Evolutionary conservation across 2,113 vertebrate species (phyloP).

Genomic region (Falco punctatus): DNA sequence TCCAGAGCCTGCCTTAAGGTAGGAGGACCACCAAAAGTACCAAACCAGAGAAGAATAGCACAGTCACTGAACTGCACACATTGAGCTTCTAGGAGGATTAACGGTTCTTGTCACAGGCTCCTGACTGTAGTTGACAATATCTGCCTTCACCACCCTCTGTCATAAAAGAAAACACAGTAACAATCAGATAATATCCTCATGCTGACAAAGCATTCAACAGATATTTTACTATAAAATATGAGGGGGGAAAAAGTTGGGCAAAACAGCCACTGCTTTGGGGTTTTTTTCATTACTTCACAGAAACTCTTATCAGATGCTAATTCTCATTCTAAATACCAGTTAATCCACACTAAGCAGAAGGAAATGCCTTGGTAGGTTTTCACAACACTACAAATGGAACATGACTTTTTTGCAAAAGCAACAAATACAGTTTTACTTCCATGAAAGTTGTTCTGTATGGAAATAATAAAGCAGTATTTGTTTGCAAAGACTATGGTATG

Average conservation of each 20-base stretch:
- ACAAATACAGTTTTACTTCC: neutral
- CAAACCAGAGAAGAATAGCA: neutral
- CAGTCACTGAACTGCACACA: conserved; percentile 87
- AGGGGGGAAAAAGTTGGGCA: neutral
- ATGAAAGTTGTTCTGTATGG: neutral
- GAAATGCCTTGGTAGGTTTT: neutral
- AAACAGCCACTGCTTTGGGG: neutral
- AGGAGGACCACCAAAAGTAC: conserved; percentile 39
- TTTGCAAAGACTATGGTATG: neutral
- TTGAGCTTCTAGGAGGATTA: conserved; percentile 91
- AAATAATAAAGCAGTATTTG: neutral
- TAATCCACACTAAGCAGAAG: neutral
- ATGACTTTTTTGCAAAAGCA: neutral
- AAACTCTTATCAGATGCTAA: neutral
- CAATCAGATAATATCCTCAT: conserved; percentile 48
- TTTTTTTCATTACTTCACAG: neutral
- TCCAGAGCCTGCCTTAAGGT: conserved; percentile 6
- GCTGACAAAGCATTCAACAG: conserved; percentile 35
- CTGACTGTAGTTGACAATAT: conserved; percentile 99
- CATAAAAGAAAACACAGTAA: conserved; percentile 70
- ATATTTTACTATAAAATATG: conserved; percentile 2
- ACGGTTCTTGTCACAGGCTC: conserved; percentile 87
- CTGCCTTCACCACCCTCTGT: conserved; percentile 96
- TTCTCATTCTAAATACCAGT: neutral
- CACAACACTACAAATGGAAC: neutral